phyloP scores from a whole-genome alignment of 2,888 invertebrate genomes.

The Thereva nobilitata region DNA sequence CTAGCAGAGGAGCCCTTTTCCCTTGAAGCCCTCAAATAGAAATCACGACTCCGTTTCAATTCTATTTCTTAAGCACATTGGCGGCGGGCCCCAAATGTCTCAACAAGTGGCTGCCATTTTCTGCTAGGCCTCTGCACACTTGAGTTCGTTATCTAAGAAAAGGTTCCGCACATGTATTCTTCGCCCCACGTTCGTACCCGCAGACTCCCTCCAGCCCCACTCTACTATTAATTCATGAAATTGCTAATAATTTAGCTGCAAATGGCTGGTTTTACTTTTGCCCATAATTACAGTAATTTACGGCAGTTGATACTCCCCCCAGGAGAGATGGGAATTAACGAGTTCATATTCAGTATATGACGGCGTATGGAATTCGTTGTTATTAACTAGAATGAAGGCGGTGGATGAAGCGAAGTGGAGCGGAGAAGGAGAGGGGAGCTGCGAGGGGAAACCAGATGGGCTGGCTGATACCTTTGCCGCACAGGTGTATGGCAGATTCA shows the following conservation, averaged over 20 bases:
- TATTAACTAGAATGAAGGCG: too few relatives aligned
- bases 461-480: too few relatives aligned
- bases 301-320: slow-evolving; percentile 31
- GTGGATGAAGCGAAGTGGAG: too few relatives aligned
- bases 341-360: slow-evolving; percentile 24
- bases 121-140: too few relatives aligned
- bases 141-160: too few relatives aligned
- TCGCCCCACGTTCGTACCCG: not conserved
- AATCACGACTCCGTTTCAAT: too few relatives aligned
- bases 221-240: slow-evolving; percentile 31
- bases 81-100: not conserved
- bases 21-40: too few relatives aligned
- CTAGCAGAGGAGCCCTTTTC: too few relatives aligned
- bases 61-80: too few relatives aligned
- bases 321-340: slow-evolving; percentile 32
- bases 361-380: slow-evolving; percentile 13
- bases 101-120: not conserved
- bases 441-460: too few relatives aligned
- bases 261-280: slow-evolving; percentile 34
- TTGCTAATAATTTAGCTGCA: slow-evolving; percentile 31
- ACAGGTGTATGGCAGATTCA: too few relatives aligned
- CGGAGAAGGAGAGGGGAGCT: too few relatives aligned
- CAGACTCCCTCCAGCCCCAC: not conserved
- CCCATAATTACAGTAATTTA: slow-evolving; percentile 36
- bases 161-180: not conserved